A percentile compares a stretch with the other conserved stretches of the same genome.
Conservation (phyloP, 2,113 vertebrate species). For the Garra rufa region DNA sequence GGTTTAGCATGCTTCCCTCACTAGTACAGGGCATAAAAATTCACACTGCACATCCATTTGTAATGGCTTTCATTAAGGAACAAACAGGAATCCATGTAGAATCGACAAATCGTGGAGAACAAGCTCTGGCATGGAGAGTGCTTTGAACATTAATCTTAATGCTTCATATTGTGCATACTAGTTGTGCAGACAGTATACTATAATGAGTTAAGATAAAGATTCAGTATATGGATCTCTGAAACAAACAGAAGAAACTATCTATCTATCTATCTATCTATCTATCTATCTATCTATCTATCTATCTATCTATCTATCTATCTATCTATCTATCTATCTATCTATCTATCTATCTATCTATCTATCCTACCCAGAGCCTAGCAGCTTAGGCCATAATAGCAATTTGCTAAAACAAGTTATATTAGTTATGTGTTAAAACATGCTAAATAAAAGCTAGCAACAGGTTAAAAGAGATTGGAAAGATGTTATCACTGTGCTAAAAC, state of each 20-base stretch:
- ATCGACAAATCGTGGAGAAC: constrained; percentile 1
- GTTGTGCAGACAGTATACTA: not conserved
- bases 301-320: too few species aligned
- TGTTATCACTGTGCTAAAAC: not conserved
- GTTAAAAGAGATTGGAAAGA: not conserved
- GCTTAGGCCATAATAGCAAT: too few species aligned
- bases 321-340: not conserved
- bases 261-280: too few species aligned
- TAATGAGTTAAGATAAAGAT: not conserved
- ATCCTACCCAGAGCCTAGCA: too few species aligned
- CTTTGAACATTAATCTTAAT: constrained; percentile 17
- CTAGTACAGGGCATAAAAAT: not conserved
- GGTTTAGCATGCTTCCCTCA: constrained; percentile 16
- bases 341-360: too few species aligned
- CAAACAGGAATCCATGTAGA: constrained; percentile 1
- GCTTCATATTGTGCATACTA: constrained; percentile 15
- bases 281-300: too few species aligned
- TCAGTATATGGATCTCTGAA: not conserved
- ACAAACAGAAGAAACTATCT: not conserved
- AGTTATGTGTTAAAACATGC: too few species aligned
- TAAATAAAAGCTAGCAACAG: not conserved
- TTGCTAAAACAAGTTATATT: too few species aligned
- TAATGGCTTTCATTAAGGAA: constrained; percentile 27
- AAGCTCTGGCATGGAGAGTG: not conserved
- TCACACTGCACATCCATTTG: not conserved